Evolutionary conservation across 2,888 invertebrate species (phyloP), one percentile per base, ranked within the genome.

Genomic region (Elegia similella): DNA sequence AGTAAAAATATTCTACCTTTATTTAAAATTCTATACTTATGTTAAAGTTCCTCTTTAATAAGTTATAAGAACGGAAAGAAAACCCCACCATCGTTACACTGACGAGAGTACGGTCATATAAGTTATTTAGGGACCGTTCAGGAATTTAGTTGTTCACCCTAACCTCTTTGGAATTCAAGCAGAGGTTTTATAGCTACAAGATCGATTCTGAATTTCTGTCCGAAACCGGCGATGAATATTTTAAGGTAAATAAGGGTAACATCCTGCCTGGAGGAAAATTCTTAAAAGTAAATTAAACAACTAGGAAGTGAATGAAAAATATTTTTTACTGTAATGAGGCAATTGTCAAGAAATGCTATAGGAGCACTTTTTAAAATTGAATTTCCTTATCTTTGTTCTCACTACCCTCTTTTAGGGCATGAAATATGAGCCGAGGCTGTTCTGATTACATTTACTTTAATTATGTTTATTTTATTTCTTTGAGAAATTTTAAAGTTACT

Each of bases 281-380:
- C 16, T 23, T 7, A 10, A 34, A 34, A 38, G 3, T n/a, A 12
- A 23, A 29, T 29, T 30, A 30, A 47, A 47, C 17, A 6, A 8
- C 7, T 30, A 38, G 38, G 44, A 44, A 32, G 16, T 43, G 38
- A 42, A 30, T 29, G 48, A 29, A 46, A 44, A 59, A 58, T 57
- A 64, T 67, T 70, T 72, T 64, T 34, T 50, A 74, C 62, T 67
- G 64, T 61, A 65, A 63, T 62, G 66, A 62, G 61, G 67, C 65
- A 63, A 65, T 71, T 70, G 69, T 65, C 59, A 61, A 64, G 70
- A 75, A 78, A 76, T 70, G 74, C 73, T 60, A 58, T 42, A 55
- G 60, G 55, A 60, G 72, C 73, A 73, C 70, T 75, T 78, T 76
- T 74, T 69, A 67, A 78, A 80, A 80, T 80, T 74, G 70, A 74